Conservation (phyloP, 2,113 vertebrate species). For the Aythya baeri region DNA sequence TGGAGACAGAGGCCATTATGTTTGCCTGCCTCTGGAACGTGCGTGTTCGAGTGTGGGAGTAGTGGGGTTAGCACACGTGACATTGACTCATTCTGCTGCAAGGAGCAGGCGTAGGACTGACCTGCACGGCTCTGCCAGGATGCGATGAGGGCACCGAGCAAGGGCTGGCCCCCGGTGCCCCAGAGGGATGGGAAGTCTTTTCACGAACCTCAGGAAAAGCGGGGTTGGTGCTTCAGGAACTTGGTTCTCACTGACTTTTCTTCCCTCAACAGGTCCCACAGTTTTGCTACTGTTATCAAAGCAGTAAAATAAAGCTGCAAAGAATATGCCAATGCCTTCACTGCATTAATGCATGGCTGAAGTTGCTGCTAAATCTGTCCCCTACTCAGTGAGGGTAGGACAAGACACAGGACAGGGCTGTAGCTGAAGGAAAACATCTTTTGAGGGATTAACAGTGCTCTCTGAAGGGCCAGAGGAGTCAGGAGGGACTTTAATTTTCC, state of each 20-base stretch:
- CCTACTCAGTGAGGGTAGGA: neutral
- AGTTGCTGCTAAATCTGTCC: neutral
- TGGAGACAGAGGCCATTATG: neutral
- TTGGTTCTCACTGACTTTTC: neutral
- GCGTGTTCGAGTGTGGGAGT: fast-evolving
- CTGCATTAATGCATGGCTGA: neutral
- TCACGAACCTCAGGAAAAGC: neutral
- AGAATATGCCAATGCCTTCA: neutral
- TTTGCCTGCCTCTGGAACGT: fast-evolving
- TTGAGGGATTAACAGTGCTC: neutral
- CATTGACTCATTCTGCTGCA: neutral
- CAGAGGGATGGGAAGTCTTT: neutral
- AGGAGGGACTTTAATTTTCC: neutral
- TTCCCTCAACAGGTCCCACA: neutral
- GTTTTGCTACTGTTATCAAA: neutral
- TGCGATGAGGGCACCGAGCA: fast-evolving
- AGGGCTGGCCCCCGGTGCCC: neutral
- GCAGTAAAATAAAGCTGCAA: neutral
- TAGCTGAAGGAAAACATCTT: neutral
- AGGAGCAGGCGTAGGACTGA: neutral
- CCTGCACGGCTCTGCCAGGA: neutral
- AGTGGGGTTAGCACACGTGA: neutral
- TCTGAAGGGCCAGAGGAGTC: neutral
- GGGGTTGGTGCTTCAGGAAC: neutral
- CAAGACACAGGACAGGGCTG: neutral